Percentiles rank a stretch among this genome's conserved stretches.
These are phyloP conservation scores for Hypsopygia costalis DNA, from an alignment of 2,888 invertebrate species.

Conservation along the genomic window DNA sequence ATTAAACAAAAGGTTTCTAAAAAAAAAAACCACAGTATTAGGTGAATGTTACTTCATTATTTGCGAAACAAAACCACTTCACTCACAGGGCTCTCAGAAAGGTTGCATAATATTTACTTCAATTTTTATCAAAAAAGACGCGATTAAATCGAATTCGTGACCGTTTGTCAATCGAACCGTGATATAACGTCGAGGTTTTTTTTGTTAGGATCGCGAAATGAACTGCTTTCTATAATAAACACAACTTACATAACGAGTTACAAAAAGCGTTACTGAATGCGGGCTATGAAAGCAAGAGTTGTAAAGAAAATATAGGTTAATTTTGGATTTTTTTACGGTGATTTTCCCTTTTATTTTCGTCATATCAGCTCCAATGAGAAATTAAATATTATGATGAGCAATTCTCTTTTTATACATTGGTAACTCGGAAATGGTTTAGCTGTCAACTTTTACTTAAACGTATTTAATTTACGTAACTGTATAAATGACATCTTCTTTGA, in stretches of 20 bases:
- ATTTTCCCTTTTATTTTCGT: too few relatives aligned
- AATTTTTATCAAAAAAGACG: conserved; percentile 6
- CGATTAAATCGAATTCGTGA: conserved; percentile 26
- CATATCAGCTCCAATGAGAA: too few relatives aligned
- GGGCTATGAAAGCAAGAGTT: conserved; percentile 20
- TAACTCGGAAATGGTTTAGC: too few relatives aligned
- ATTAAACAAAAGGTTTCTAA: too few relatives aligned
- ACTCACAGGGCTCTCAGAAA: neutral
- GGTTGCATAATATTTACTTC: neutral
- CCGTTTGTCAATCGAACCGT: conserved; percentile 26
- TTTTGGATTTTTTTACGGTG: neutral
- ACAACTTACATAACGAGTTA: conserved; percentile 28
- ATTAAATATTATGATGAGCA: too few relatives aligned
- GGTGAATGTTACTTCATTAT: too few relatives aligned
- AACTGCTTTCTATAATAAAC: conserved; percentile 36
- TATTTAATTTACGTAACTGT: too few relatives aligned
- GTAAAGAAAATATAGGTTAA: conserved; percentile 1
- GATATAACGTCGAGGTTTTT: conserved; percentile 36
- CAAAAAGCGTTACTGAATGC: conserved; percentile 21
- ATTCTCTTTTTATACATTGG: too few relatives aligned
- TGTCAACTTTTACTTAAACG: too few relatives aligned
- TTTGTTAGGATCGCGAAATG: conserved; percentile 28
- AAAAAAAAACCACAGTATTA: too few relatives aligned
- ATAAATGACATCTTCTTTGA: too few relatives aligned
- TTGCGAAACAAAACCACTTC: too few relatives aligned